Evolutionary conservation across 2,797 vertebrate genomes (phyloP).

Genomic region (Enteromius afrohamiltoni): DNA sequence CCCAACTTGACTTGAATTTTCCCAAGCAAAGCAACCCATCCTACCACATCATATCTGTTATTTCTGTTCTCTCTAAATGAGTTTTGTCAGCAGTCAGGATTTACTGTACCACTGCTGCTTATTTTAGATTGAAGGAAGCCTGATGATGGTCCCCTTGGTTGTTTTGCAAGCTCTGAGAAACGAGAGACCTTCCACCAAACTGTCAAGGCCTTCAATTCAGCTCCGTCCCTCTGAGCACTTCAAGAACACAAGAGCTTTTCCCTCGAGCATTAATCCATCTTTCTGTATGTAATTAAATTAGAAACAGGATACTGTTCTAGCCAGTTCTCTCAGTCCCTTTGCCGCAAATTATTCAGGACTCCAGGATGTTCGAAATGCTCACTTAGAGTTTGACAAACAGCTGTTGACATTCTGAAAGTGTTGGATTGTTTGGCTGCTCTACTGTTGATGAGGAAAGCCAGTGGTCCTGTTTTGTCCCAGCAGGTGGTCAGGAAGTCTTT

Average conservation of each 20-base stretch:
- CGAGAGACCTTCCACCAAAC: conserved; percentile 29
- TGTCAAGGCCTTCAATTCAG: conserved; percentile 24
- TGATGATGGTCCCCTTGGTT: neutral
- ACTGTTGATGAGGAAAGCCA: conserved; percentile 67
- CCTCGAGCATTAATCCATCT: conserved; percentile 10
- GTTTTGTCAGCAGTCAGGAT: conserved; percentile 23
- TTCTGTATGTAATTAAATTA: conserved; percentile 24
- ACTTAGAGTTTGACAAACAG: conserved; percentile 3
- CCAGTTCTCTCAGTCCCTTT: neutral
- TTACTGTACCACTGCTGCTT: conserved; percentile 21
- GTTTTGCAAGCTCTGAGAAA: conserved; percentile 34
- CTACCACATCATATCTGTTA: neutral
- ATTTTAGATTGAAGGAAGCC: conserved; percentile 2
- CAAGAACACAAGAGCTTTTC: conserved; percentile 28
- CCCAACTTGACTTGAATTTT: neutral
- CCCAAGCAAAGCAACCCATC: neutral
- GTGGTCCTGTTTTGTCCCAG: conserved; percentile 74
- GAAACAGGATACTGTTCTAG: conserved; percentile 24
- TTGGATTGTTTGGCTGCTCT: conserved; percentile 65
- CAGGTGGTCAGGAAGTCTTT: conserved; percentile 78
- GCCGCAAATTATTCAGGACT: conserved; percentile 8
- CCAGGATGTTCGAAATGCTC: conserved; percentile 5
- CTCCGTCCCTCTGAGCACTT: conserved; percentile 20
- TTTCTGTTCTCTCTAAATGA: conserved; percentile 10
- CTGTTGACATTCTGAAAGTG: conserved; percentile 69